Percentiles rank a stretch among this genome's conserved stretches.
Evolutionary conservation across 2,797 vertebrate species (phyloP).

Genomic region (Mormyrus hasselquistii): DNA sequence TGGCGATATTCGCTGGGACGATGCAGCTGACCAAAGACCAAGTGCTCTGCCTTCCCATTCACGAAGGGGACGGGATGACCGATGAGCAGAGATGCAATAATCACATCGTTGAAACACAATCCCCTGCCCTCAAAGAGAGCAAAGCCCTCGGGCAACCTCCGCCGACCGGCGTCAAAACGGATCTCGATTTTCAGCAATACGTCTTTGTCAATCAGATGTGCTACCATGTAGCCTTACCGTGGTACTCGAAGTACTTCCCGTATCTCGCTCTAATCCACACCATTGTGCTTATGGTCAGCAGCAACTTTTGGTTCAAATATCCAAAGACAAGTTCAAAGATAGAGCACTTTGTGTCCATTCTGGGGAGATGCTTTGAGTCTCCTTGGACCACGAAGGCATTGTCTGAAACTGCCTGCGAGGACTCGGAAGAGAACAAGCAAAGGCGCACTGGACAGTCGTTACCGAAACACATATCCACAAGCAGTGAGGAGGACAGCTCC

Average conservation of each 20-base stretch:
- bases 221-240: conserved; percentile 93
- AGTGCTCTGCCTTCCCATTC: conserved; percentile 91
- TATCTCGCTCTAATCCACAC: conserved; percentile 98
- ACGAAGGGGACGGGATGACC: conserved; percentile 66
- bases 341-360: conserved; percentile 95
- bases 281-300: conserved; percentile 96
- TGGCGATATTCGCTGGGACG: conserved; percentile 97
- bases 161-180: conserved; percentile 80
- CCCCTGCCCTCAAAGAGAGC: conserved; percentile 18
- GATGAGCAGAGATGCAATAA: conserved; percentile 46
- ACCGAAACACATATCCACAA: conserved; percentile 87
- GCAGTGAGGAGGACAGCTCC: conserved; percentile 93
- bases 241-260: conserved; percentile 99
- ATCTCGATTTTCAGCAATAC: conserved; percentile 97
- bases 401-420: conserved; percentile 94
- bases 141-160: conserved; percentile 51
- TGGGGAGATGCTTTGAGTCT: conserved; percentile 97
- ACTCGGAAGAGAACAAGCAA: conserved; percentile 96
- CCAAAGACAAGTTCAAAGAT: conserved; percentile 99
- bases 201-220: conserved; percentile 99
- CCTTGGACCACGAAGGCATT: conserved; percentile 97
- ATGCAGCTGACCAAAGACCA: conserved; percentile 99
- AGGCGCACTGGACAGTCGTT: conserved; percentile 80
- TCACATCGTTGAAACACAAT: conserved; percentile 49
- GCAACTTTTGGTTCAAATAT: conserved; percentile 99